Conservation (phyloP, 2,888 invertebrate species). For the Arctia plantaginis region DNA sequence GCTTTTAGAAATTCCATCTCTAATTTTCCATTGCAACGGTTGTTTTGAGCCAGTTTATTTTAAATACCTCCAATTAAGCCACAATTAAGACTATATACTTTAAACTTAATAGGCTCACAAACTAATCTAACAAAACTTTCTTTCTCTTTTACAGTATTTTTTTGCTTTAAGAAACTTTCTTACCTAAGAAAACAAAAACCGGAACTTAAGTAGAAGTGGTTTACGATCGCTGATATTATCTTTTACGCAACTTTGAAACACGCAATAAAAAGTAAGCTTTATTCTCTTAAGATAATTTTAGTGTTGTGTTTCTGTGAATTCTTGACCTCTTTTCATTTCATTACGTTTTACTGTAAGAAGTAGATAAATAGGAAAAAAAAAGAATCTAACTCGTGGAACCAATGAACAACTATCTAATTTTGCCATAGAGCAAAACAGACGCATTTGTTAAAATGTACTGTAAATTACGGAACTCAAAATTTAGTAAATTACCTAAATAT, state of each 20-base stretch:
- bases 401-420: neutral
- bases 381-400: neutral
- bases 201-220: neutral
- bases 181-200: neutral
- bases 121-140: neutral
- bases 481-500: no score
- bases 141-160: neutral
- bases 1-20: no score
- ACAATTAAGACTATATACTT: neutral
- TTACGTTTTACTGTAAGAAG: no score
- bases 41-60: no score
- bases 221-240: neutral
- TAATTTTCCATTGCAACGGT: no score
- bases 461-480: no score
- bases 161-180: neutral
- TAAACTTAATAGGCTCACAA: no score
- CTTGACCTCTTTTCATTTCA: no score
- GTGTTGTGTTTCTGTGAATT: no score
- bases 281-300: neutral
- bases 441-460: no score
- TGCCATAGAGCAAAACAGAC: no score
- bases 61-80: neutral
- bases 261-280: neutral
- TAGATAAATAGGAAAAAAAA: neutral
- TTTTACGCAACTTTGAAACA: neutral